Conservation (phyloP, 35 echinoderm and acorn worm genomes). For the Ophioderma brevispina region DNA sequence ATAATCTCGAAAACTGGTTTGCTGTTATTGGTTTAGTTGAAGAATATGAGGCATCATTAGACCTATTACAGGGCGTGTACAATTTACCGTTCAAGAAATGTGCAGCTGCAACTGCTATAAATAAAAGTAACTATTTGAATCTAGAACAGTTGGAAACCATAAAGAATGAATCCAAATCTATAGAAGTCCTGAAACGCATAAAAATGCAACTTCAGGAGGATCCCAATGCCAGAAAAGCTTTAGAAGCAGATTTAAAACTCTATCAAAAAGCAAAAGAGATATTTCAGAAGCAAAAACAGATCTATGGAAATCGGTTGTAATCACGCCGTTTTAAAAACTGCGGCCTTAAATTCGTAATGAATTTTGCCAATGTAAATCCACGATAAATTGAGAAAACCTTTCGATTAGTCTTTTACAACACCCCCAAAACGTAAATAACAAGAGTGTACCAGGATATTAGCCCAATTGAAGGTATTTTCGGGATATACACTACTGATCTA, state of each 20-base stretch:
- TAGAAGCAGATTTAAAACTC: slow-evolving; percentile 33
- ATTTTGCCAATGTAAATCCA: no score
- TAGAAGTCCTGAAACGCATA: neutral
- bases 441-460: no score
- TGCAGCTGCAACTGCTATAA: neutral
- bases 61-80: slow-evolving; percentile 37
- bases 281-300: slow-evolving; percentile 45
- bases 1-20: slow-evolving; percentile 48
- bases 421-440: no score
- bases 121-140: slow-evolving; percentile 3
- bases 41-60: slow-evolving; percentile 32
- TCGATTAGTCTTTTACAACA: no score
- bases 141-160: neutral
- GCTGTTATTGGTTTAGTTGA: slow-evolving; percentile 49
- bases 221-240: neutral
- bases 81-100: slow-evolving; percentile 30
- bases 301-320: neutral
- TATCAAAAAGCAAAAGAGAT: slow-evolving; percentile 54
- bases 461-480: no score
- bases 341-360: no score
- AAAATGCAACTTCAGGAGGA: slow-evolving; percentile 13
- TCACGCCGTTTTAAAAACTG: no score
- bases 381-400: no score
- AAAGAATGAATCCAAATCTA: neutral
- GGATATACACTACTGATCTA: no score